A percentile compares a stretch with the other conserved stretches of the same genome.
Conservation (phyloP, 2,888 invertebrate genomes). For the Liopterus haemorrhoidalis region DNA sequence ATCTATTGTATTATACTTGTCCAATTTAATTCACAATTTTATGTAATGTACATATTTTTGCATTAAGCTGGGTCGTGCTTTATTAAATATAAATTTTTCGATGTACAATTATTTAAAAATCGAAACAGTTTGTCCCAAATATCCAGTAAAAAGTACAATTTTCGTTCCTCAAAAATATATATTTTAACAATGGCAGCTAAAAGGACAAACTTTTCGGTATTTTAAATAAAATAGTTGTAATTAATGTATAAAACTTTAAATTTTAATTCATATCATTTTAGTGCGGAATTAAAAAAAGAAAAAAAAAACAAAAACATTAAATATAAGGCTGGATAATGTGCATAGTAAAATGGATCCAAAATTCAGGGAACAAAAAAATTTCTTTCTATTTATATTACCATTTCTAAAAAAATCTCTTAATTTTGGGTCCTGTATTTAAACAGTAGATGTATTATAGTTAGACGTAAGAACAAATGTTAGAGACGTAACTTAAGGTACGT, state of each 20-base stretch:
- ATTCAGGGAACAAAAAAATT: slow-evolving; percentile 2
- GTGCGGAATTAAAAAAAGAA: slow-evolving; percentile 10
- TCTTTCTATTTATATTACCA: not conserved
- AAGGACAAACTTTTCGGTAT: too few relatives aligned
- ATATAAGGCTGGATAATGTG: slow-evolving; percentile 18
- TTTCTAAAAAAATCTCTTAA: not conserved
- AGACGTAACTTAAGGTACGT: too few relatives aligned
- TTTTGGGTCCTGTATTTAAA: slow-evolving; percentile 35
- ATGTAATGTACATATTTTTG: slow-evolving; percentile 15
- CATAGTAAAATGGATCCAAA: slow-evolving; percentile 9
- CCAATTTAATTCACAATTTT: slow-evolving; percentile 15
- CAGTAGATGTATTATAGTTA: slow-evolving; percentile 41
- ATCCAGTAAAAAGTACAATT: too few relatives aligned
- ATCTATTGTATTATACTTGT: slow-evolving; percentile 22
- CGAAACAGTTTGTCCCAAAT: too few relatives aligned
- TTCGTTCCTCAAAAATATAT: too few relatives aligned
- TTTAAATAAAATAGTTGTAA: too few relatives aligned
- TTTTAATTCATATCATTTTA: slow-evolving; percentile 20
- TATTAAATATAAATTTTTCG: slow-evolving; percentile 12
- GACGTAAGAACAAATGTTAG: too few relatives aligned
- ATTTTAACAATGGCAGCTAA: too few relatives aligned
- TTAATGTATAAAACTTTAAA: slow-evolving; percentile 18
- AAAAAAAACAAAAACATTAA: slow-evolving; percentile 15
- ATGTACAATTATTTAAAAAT: too few relatives aligned
- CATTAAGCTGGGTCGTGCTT: slow-evolving; percentile 14